These are phyloP conservation scores for Thalassaphorura encarpata DNA, from an alignment of 1,140 invertebrate species.

Conservation along the genomic window DNA sequence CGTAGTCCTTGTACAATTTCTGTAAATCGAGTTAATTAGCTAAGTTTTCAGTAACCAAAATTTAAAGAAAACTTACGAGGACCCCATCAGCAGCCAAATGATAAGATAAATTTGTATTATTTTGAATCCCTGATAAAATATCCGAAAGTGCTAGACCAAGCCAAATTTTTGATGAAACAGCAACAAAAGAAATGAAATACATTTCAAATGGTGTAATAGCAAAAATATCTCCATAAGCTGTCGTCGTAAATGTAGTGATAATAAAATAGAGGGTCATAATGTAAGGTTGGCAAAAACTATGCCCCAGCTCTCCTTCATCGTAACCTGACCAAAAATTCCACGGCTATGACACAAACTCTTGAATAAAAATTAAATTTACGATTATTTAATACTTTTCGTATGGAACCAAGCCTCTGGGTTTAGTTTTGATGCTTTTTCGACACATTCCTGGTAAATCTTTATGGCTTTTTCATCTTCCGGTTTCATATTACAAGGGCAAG, in stretches of 20 bases:
- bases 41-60: background rate
- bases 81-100: constrained; percentile 12
- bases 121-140: constrained; percentile 9
- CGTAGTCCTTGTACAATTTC: constrained; percentile 13
- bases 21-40: background rate
- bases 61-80: background rate
- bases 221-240: constrained; percentile 9
- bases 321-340: too few relatives aligned
- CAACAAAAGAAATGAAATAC: constrained; percentile 3
- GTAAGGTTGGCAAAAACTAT: background rate
- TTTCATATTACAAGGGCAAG: background rate
- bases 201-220: constrained; percentile 8
- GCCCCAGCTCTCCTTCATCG: background rate
- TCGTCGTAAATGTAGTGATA: constrained; percentile 9
- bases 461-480: background rate
- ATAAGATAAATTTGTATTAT: constrained; percentile 1
- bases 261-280: constrained; percentile 7
- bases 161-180: constrained; percentile 11
- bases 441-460: background rate
- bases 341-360: background rate
- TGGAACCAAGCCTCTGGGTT: background rate
- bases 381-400: constrained; percentile 8
- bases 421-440: background rate
- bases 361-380: background rate
- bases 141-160: constrained; percentile 8